phyloP scores from a whole-genome alignment of 2,888 invertebrate genomes.

The Cephus sareptanus region DNA sequence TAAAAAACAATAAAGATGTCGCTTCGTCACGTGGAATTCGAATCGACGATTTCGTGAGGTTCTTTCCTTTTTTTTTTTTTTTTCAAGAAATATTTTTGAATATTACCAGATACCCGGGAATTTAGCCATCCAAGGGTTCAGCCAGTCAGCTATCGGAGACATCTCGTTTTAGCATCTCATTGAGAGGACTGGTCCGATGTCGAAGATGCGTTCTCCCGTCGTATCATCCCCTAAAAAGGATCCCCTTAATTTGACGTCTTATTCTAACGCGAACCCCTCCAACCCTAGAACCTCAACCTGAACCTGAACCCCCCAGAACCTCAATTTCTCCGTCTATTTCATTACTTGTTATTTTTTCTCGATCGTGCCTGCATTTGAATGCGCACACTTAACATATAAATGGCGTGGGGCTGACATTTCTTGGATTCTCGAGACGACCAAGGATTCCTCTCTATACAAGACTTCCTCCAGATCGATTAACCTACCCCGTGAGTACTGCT shows the following conservation, averaged over 20 bases:
- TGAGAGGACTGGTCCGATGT: not conserved
- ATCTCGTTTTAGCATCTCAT: slow-evolving; percentile 24
- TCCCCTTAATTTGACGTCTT: slow-evolving; percentile 24
- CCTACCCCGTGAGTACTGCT: no score
- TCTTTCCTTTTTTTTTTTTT: no score
- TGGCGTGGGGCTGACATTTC: slow-evolving; percentile 13
- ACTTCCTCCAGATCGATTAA: no score
- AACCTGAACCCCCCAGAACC: not conserved
- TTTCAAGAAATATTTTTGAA: no score
- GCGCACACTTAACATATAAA: slow-evolving; percentile 22
- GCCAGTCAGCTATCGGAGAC: slow-evolving; percentile 5
- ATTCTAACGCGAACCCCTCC: slow-evolving; percentile 11
- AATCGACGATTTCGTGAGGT: no score
- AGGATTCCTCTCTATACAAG: no score
- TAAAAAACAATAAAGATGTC: no score
- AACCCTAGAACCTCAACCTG: not conserved
- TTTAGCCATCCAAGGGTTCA: no score
- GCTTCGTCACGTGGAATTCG: no score
- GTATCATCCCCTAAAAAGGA: slow-evolving; percentile 13
- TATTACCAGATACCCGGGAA: no score
- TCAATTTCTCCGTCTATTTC: slow-evolving; percentile 1
- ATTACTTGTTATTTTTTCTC: slow-evolving; percentile 12
- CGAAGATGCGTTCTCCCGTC: not conserved
- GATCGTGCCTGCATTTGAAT: slow-evolving; percentile 21
- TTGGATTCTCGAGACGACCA: not conserved